phyloP scores from a whole-genome alignment of 2,113 vertebrate genomes.

The Laticauda colubrina region DNA sequence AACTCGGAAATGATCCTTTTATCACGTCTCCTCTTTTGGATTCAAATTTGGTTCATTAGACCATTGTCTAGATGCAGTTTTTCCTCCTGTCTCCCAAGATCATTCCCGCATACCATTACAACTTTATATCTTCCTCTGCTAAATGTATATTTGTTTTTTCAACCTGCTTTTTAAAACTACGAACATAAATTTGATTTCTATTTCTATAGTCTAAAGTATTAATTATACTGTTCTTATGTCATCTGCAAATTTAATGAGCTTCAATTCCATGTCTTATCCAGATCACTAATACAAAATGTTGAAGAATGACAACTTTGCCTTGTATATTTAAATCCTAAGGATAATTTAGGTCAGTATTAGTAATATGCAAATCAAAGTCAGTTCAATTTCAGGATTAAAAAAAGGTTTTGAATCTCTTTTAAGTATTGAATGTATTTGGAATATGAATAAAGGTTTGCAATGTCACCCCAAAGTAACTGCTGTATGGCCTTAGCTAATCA shows the following conservation, averaged over 20 bases:
- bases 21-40: neutral
- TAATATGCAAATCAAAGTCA: neutral
- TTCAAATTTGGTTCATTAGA: neutral
- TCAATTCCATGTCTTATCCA: neutral
- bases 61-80: neutral
- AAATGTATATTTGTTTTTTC: neutral
- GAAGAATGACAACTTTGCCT: neutral
- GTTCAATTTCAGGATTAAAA: neutral
- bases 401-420: neutral
- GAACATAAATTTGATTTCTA: neutral
- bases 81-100: neutral
- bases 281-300: neutral
- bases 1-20: neutral
- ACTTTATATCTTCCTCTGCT: neutral
- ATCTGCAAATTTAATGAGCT: neutral
- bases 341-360: neutral
- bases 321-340: neutral
- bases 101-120: neutral
- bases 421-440: neutral
- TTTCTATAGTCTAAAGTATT: neutral
- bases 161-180: neutral
- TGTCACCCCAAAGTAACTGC: neutral
- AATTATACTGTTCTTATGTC: neutral
- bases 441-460: neutral
- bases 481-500: neutral